Base-by-base conservation (phyloP, 2,797 vertebrate species). In the Hydrocynus forskahlii region DNA sequence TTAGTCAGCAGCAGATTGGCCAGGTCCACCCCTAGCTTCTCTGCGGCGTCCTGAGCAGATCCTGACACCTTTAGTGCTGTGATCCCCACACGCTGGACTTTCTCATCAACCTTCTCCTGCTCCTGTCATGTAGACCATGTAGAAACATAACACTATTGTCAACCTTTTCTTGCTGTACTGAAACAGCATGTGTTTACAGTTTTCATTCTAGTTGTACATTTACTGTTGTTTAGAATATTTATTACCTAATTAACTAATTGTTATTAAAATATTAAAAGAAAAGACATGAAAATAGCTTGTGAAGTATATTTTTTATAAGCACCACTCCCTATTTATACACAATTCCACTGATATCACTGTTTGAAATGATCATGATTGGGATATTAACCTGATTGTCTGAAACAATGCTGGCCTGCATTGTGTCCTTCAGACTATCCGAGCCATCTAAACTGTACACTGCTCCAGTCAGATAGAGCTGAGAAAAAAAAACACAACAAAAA, bases 381-480 rank as follows among this genome's bases (percentile, higher is more conserved):
- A 25, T 43, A 69, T 78, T 63, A 16, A 90, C 90, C 90, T 88
- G 76, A 72, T 88, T 82, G 52, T 85, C 81, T 17, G 90, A 88
- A 1, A 82, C 72, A 17, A 97, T 69, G 50, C 89, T 89, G 0
- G 95, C 93, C 92, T 99, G 96, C 98, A 99, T 99, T 7, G 97
- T 99, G 74, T 99, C 97, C 87, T 95, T 97, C 84, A 99, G 92
- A 79, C 94, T 96, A 50, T 99, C 95, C 0, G 97, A 96, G 14
- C 98, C 98, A 19, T 99, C 98, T 84, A 99, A 94, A 86, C 98
- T 99, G 93, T 95, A 99, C 17, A 99, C 98, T 0, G 96, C 97
- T 57, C 98, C 98, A 1, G 97, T 99, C 92, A 99, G 90, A 89
- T 98, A 99, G 25, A 99, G 89, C 98, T 99, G 89, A 12, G 4